Percentiles rank a stretch among this genome's conserved stretches.
These are phyloP conservation scores for Alaudala cheleensis DNA, from an alignment of 2,113 vertebrate species.

Conservation along the genomic window DNA sequence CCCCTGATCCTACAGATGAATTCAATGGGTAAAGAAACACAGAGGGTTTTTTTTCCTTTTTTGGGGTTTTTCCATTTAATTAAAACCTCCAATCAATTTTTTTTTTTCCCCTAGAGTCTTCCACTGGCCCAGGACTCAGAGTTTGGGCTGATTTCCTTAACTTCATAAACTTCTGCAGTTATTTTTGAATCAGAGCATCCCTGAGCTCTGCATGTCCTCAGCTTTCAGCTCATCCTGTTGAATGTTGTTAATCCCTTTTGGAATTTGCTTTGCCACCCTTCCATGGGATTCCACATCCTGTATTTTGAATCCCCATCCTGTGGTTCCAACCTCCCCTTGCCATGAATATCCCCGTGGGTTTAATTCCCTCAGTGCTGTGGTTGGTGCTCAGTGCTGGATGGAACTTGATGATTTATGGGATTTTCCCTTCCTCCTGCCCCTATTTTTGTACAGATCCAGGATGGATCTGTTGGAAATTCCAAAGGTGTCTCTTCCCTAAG, in stretches of 20 bases:
- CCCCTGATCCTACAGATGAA: neutral
- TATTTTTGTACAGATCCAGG: neutral
- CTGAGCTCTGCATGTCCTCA: neutral
- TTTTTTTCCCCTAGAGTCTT: neutral
- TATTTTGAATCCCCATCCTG: neutral
- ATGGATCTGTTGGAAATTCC: neutral
- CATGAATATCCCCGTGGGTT: neutral
- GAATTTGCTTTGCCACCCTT: neutral
- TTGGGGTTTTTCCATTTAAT: neutral
- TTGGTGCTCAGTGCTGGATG: too few species aligned
- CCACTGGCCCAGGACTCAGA: neutral
- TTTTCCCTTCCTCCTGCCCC: neutral
- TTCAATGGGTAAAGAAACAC: neutral
- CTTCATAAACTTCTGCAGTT: neutral
- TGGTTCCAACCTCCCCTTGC: neutral
- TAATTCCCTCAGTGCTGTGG: neutral
- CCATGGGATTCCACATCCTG: fast-evolving
- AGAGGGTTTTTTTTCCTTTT: neutral
- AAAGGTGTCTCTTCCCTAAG: neutral
- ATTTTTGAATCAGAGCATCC: neutral
- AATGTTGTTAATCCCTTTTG: neutral
- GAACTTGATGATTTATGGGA: neutral
- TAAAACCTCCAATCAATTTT: neutral
- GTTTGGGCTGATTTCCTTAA: neutral
- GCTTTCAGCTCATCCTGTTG: neutral